Percentiles rank a stretch among this genome's conserved stretches.
Conservation (phyloP, 1,140 invertebrate genomes). For the Lucilia sericata region DNA sequence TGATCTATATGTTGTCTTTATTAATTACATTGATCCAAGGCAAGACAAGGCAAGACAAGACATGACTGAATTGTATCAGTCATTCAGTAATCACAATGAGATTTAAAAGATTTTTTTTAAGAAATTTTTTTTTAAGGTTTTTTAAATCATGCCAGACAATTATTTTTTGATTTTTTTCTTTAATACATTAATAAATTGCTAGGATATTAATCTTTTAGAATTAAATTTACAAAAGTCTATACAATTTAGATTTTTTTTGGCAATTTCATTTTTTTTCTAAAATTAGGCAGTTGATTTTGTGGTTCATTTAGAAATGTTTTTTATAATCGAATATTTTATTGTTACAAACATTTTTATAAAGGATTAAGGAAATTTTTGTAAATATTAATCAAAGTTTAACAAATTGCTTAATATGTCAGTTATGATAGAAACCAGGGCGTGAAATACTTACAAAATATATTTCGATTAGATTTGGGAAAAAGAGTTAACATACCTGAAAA, state of each 20-base stretch:
- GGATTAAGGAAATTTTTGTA: background rate
- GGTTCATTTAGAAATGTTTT: background rate
- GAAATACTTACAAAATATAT: background rate
- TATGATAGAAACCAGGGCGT: background rate
- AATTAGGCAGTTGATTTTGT: background rate
- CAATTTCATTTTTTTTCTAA: background rate
- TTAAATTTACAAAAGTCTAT: background rate
- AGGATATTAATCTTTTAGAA: constrained; percentile 1
- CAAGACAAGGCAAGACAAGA: background rate
- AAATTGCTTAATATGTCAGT: no score
- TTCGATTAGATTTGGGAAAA: background rate
- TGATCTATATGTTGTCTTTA: background rate
- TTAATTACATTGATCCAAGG: background rate
- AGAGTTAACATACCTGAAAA: constrained; percentile 4
- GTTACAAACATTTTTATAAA: background rate
- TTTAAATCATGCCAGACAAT: no score
- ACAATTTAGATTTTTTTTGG: background rate
- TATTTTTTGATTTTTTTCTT: background rate
- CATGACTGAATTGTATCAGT: background rate
- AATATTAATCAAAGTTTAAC: background rate
- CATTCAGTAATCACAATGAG: background rate
- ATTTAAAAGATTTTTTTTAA: background rate
- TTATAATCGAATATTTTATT: background rate
- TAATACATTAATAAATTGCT: background rate
- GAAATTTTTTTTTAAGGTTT: background rate